Evolutionary conservation across 1,140 invertebrate genomes (phyloP).

Genomic region (Coenobita brevimanus): DNA sequence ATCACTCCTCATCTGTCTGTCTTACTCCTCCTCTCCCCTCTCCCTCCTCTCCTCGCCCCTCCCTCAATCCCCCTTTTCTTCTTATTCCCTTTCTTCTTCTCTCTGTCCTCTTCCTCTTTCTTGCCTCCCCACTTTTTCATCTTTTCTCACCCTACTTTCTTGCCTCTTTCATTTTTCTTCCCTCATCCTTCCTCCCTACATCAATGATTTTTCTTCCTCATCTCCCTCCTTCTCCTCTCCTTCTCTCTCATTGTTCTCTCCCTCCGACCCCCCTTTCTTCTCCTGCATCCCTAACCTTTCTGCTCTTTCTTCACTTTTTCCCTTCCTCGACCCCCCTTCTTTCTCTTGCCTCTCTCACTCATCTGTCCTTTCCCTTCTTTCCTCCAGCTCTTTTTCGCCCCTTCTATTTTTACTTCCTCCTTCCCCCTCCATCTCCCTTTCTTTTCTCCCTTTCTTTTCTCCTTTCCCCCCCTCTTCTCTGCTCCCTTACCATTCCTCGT

Average conservation of each 20-base stretch:
- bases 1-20: not conserved
- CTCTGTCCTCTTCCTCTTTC: not conserved
- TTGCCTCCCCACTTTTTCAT: not conserved
- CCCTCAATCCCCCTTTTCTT: not conserved
- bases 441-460: not conserved
- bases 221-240: not conserved
- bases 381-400: not conserved
- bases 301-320: too few species aligned
- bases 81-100: not conserved
- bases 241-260: not conserved
- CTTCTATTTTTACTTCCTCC: not conserved
- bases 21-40: not conserved
- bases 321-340: not conserved
- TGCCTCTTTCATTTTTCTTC: not conserved
- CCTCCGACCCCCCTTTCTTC: not conserved
- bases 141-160: not conserved
- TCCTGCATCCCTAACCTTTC: too few species aligned
- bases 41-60: not conserved
- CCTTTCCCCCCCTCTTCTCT: not conserved
- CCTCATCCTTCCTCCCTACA: not conserved
- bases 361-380: not conserved
- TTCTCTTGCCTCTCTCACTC: not conserved
- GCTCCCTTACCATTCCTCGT: too few species aligned
- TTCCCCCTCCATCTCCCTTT: not conserved
- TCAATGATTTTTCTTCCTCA: too few species aligned